A percentile compares a stretch with the other conserved stretches of the same genome.
phyloP scores from a whole-genome alignment of 2,888 invertebrate species.

The Blastobasis adustella region DNA sequence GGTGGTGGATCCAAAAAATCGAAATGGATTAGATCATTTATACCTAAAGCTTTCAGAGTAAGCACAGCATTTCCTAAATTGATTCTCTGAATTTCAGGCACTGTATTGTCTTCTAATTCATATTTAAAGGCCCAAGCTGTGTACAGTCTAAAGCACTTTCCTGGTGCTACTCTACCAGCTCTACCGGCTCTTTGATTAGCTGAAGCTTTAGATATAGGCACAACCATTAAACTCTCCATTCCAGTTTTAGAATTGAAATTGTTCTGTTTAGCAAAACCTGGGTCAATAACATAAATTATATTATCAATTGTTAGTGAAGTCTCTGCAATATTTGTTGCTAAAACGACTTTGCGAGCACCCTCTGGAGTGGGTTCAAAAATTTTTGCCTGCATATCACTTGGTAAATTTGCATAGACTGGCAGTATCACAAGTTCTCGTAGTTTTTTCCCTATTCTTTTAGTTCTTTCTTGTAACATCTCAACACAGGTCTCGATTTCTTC shows the following conservation, averaged over 20 bases:
- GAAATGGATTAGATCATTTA: slow-evolving; percentile 97
- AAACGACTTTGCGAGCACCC: slow-evolving; percentile 95
- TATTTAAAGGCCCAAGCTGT: slow-evolving; percentile 99
- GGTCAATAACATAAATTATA: slow-evolving; percentile 98
- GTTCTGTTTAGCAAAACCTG: slow-evolving; percentile 99
- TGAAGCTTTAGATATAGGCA: slow-evolving; percentile 98
- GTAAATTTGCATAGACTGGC: slow-evolving; percentile 98
- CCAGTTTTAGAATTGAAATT: slow-evolving; percentile 98
- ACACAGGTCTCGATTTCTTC: slow-evolving; percentile 94
- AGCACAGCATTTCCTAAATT: slow-evolving; percentile 98
- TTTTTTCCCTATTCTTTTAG: slow-evolving; percentile 93
- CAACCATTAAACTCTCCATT: slow-evolving; percentile 98
- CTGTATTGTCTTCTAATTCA: slow-evolving; percentile 97
- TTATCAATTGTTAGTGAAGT: slow-evolving; percentile 99
- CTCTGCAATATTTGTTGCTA: slow-evolving; percentile 99
- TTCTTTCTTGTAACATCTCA: slow-evolving; percentile 91
- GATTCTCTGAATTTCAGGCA: slow-evolving; percentile 98
- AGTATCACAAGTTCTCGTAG: slow-evolving; percentile 93
- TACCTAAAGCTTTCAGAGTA: slow-evolving; percentile 96
- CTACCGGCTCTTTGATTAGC: slow-evolving; percentile 98
- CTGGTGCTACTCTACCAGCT: slow-evolving; percentile 96
- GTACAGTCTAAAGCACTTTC: slow-evolving; percentile 98
- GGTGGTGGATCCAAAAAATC: slow-evolving; percentile 99
- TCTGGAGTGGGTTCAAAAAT: slow-evolving; percentile 99
- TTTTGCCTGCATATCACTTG: slow-evolving; percentile 99